Evolutionary conservation across 2,797 vertebrate species (phyloP).

Genomic region (Rousettus madagascariensis): DNA sequence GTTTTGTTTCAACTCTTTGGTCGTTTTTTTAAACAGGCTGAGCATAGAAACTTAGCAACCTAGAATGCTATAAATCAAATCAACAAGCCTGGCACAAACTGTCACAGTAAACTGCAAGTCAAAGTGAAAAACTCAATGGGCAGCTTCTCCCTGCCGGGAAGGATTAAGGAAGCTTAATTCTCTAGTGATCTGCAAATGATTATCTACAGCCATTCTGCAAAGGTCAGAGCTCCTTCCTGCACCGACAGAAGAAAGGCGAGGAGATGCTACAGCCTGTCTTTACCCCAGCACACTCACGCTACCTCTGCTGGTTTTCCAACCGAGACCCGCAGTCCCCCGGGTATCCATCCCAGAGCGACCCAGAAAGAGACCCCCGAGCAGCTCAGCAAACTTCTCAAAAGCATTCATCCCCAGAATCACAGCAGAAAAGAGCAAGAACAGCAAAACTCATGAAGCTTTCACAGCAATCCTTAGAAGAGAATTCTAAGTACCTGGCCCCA

Average conservation of each 20-base stretch:
- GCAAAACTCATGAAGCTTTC: constrained; percentile 69
- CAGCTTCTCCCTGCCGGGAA: background rate
- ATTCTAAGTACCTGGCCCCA: constrained; percentile 90
- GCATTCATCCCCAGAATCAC: constrained; percentile 48
- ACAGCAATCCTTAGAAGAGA: constrained; percentile 85
- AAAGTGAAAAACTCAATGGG: background rate
- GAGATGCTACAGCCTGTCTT: background rate
- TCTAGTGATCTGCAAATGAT: background rate
- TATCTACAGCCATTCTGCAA: background rate
- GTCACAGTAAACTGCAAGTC: background rate
- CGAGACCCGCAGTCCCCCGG: constrained; percentile 22
- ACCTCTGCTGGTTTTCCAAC: constrained; percentile 41
- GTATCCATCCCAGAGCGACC: background rate
- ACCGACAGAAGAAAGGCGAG: background rate
- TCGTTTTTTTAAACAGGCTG: background rate
- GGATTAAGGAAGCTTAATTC: constrained; percentile 13
- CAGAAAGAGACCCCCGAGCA: constrained; percentile 64
- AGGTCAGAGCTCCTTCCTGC: background rate
- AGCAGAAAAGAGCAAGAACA: background rate
- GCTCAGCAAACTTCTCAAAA: constrained; percentile 47
- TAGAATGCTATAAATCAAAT: background rate
- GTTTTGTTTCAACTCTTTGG: background rate
- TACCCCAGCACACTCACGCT: background rate
- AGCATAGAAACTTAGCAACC: background rate
- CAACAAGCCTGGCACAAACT: background rate